A percentile compares a stretch with the other conserved stretches of the same genome.
Conservation (phyloP, 2,797 vertebrate genomes). For the Propithecus deckenii region DNA sequence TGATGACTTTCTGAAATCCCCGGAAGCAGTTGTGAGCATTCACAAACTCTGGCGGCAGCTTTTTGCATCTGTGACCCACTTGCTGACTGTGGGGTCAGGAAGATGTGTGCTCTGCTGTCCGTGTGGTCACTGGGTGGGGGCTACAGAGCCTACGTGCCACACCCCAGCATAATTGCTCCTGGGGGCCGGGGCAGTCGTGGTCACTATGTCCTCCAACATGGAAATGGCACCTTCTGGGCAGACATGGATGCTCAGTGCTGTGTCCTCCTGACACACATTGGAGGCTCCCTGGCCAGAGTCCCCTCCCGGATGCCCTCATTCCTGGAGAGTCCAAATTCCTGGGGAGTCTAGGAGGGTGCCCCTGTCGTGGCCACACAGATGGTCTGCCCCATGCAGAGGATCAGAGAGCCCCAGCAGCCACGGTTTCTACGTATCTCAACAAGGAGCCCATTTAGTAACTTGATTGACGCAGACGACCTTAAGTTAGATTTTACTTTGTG, state of each 20-base stretch:
- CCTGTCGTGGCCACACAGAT: neutral
- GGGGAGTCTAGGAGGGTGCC: no score
- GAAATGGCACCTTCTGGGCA: neutral
- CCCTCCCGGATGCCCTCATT: neutral
- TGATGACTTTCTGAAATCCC: neutral
- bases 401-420: neutral
- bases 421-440: neutral
- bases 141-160: neutral
- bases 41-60: neutral
- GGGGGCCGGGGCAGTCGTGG: neutral
- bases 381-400: neutral
- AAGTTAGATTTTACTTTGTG: neutral
- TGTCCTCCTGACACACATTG: no score
- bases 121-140: neutral
- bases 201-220: neutral
- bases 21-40: neutral
- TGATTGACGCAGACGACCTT: neutral
- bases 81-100: neutral
- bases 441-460: no score
- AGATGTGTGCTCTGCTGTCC: neutral
- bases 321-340: neutral
- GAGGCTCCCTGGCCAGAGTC: neutral
- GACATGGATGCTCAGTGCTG: neutral
- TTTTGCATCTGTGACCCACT: fast-evolving
- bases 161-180: fast-evolving